phyloP scores from a whole-genome alignment of 2,888 invertebrate genomes.

The Erynnis tages region DNA sequence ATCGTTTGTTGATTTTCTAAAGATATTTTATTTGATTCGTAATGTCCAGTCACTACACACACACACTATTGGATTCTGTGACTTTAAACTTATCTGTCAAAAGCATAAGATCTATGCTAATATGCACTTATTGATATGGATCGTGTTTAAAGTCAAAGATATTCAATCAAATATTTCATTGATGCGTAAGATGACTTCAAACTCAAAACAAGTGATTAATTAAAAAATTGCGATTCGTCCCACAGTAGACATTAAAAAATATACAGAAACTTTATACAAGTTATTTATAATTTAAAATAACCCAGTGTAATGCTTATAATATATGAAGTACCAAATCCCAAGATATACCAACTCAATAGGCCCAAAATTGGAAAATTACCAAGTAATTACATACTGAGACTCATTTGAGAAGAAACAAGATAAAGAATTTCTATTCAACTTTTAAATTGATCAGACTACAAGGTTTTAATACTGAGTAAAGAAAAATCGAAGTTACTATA shows the following conservation, averaged over 20 bases:
- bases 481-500: not conserved
- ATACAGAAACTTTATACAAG: slow-evolving; percentile 1
- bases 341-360: not conserved
- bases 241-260: not conserved
- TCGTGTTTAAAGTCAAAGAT: too few species aligned
- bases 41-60: too few species aligned
- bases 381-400: too few species aligned
- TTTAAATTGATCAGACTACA: too few species aligned
- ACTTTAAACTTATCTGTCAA: too few species aligned
- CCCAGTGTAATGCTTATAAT: not conserved
- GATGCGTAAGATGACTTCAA: too few species aligned
- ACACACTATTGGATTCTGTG: too few species aligned
- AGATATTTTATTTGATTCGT: not conserved
- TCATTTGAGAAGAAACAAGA: too few species aligned
- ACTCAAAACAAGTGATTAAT: not conserved
- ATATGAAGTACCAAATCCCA: not conserved
- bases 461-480: not conserved
- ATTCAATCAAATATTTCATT: too few species aligned
- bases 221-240: slow-evolving; percentile 1
- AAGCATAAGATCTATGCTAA: too few species aligned
- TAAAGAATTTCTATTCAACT: too few species aligned
- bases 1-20: not conserved
- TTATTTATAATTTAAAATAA: not conserved
- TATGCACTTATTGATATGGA: too few species aligned
- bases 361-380: not conserved